Percentiles rank a stretch among this genome's conserved stretches.
phyloP scores from a whole-genome alignment of 2,797 vertebrate species.

The Siniperca undulata region DNA sequence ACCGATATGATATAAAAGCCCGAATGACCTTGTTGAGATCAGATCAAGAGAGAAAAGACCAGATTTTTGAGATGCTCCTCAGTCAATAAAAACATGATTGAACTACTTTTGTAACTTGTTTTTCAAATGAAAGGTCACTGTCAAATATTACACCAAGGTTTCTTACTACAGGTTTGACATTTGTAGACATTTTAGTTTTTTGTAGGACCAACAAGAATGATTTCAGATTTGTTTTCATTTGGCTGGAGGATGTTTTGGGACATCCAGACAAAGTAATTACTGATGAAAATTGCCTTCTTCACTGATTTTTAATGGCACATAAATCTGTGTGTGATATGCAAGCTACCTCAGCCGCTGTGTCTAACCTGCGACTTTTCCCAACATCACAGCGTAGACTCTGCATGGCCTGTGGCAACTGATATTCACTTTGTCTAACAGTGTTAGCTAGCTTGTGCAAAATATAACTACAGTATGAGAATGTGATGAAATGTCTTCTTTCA shows the following conservation, averaged over 20 bases:
- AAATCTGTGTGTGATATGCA: not conserved
- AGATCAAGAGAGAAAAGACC: not conserved
- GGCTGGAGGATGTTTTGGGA: not conserved
- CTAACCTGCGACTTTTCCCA: not conserved
- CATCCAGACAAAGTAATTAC: not conserved
- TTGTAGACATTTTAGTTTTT: constrained; percentile 12
- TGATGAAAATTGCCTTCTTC: not conserved
- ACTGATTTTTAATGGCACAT: not conserved
- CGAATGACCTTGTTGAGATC: not conserved
- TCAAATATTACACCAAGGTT: not conserved
- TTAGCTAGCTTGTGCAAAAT: constrained; percentile 12
- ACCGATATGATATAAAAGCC: not conserved
- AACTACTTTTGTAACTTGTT: constrained; percentile 7
- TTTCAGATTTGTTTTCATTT: not conserved
- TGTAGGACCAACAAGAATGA: not conserved
- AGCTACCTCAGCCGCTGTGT: constrained; percentile 1
- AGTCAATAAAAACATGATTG: constrained; percentile 20
- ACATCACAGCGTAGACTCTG: not conserved
- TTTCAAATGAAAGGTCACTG: constrained; percentile 29
- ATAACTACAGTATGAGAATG: not conserved
- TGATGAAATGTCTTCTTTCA: constrained; percentile 24
- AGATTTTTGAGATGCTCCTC: not conserved
- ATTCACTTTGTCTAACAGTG: not conserved
- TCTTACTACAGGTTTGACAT: constrained; percentile 19
- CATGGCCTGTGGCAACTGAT: not conserved